Percentiles rank a stretch among this genome's conserved stretches.
Evolutionary conservation across 2,888 invertebrate genomes (phyloP).

Genomic region (Ichneumoninae sp.): DNA sequence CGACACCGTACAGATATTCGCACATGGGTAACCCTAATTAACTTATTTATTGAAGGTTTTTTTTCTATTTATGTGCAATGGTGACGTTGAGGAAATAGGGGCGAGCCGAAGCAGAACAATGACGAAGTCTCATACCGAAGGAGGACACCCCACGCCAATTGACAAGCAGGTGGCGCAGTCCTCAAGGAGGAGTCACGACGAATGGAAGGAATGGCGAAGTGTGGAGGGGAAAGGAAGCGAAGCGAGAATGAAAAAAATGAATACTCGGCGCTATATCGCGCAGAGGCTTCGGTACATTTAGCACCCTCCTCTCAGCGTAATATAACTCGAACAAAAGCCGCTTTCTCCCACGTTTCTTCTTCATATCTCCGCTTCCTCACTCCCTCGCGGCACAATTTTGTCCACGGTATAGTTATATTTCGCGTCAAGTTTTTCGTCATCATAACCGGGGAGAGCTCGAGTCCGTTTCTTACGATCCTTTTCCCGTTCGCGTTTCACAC

Average conservation of each 20-base stretch:
- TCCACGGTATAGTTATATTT: conserved; percentile 54
- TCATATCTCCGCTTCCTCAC: conserved; percentile 30
- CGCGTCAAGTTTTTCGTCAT: conserved; percentile 53
- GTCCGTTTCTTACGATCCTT: conserved; percentile 48
- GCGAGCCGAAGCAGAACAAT: neutral
- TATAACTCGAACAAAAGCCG: conserved; percentile 64
- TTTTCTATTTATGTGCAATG: neutral
- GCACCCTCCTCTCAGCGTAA: conserved; percentile 39
- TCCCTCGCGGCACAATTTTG: conserved; percentile 32
- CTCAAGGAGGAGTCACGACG: conserved; percentile 22
- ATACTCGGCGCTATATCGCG: conserved; percentile 54
- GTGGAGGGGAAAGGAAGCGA: conserved; percentile 17
- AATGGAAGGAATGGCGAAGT: conserved; percentile 29
- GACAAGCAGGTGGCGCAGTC: conserved; percentile 10
- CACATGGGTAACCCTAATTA: neutral
- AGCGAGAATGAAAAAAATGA: conserved; percentile 43
- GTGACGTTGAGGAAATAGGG: neutral
- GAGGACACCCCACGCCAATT: neutral
- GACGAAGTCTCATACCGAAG: neutral
- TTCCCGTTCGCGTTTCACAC: conserved; percentile 6
- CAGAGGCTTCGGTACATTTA: conserved; percentile 57
- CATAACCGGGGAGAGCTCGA: conserved; percentile 51
- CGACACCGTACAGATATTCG: too few relatives aligned
- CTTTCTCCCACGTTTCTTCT: conserved; percentile 41
- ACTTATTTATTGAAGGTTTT: neutral